Evolutionary conservation across 2,888 invertebrate species (phyloP).

Genomic region (Microctonus hyperodae): DNA sequence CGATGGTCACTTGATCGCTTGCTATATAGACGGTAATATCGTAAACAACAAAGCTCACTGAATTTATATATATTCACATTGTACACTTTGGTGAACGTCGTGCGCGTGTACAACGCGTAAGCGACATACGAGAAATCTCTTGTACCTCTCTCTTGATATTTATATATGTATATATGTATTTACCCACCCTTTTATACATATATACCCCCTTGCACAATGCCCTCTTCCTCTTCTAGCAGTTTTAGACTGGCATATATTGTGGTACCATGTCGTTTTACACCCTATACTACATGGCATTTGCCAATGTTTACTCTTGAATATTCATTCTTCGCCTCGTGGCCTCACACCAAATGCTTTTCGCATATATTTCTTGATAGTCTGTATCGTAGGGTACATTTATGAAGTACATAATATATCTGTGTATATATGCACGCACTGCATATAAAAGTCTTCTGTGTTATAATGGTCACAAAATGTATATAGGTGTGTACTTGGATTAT

Average conservation of each 20-base stretch:
- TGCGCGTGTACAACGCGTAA: constrained; percentile 8
- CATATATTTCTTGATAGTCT: constrained; percentile 18
- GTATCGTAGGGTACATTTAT: constrained; percentile 28
- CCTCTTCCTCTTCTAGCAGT: constrained; percentile 4
- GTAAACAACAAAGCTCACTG: constrained; percentile 51
- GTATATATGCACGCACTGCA: constrained; percentile 22
- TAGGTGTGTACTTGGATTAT: not conserved
- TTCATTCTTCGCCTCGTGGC: constrained; percentile 52
- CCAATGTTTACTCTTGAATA: constrained; percentile 57
- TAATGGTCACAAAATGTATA: constrained; percentile 33
- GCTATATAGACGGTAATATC: constrained; percentile 56
- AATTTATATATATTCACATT: too few species aligned
- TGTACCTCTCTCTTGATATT: constrained; percentile 4
- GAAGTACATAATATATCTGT: too few species aligned
- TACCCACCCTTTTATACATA: not conserved
- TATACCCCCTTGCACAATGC: not conserved
- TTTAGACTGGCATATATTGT: constrained; percentile 18
- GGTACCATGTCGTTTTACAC: constrained; percentile 31
- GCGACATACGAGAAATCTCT: not conserved
- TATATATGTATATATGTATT: constrained; percentile 16
- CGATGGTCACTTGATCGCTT: constrained; percentile 55
- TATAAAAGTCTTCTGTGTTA: constrained; percentile 45
- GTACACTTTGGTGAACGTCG: constrained; percentile 45
- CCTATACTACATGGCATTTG: constrained; percentile 40
- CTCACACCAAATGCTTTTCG: constrained; percentile 15